phyloP scores from a whole-genome alignment of 2,113 vertebrate genomes.

The Apodemus sylvaticus region DNA sequence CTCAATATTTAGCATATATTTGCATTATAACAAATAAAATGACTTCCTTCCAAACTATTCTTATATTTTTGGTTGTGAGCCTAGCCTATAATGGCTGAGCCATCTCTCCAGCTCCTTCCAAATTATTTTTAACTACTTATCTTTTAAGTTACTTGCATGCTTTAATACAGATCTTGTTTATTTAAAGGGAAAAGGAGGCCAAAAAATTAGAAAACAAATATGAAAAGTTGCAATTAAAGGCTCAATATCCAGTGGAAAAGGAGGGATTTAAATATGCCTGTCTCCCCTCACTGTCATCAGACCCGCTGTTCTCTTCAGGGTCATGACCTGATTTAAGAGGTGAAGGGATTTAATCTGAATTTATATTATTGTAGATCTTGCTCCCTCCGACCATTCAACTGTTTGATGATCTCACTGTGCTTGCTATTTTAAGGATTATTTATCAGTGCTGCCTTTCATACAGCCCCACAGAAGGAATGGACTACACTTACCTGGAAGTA shows the following conservation, averaged over 20 bases:
- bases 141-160: not conserved
- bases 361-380: slow-evolving; percentile 53
- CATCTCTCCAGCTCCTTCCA: not conserved
- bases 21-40: not conserved
- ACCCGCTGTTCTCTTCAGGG: not conserved
- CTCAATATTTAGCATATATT: slow-evolving; percentile 38
- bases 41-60: not conserved
- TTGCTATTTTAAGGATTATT: slow-evolving; percentile 61
- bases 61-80: too few species aligned
- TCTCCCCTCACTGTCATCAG: slow-evolving; percentile 28
- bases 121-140: not conserved
- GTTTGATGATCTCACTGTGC: slow-evolving; percentile 45
- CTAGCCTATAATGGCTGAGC: too few species aligned
- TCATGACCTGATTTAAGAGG: not conserved
- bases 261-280: not conserved
- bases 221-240: not conserved
- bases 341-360: slow-evolving; percentile 41
- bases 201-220: slow-evolving; percentile 19
- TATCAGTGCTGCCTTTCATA: slow-evolving; percentile 74
- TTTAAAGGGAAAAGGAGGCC: slow-evolving; percentile 38
- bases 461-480: slow-evolving; percentile 79
- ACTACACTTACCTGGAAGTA: slow-evolving; percentile 54
- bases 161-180: not conserved
- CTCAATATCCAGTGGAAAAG: not conserved
- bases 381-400: slow-evolving; percentile 33